Evolutionary conservation across 2,113 vertebrate genomes (phyloP).

Genomic region (Puntigrus tetrazona): DNA sequence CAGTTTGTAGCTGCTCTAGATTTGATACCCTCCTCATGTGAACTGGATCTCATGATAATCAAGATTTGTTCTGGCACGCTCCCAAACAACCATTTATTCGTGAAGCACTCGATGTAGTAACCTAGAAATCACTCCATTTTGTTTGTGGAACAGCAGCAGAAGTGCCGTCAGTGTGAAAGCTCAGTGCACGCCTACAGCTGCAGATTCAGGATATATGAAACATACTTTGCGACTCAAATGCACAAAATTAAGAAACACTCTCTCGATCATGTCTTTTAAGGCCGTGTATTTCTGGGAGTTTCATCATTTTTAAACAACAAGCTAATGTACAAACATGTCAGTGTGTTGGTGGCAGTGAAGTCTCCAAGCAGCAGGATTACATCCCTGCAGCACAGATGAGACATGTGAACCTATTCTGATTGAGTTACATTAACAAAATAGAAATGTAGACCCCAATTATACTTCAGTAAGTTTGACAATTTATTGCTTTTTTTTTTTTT

Average conservation of each 20-base stretch:
- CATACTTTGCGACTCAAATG: not conserved
- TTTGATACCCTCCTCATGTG: not conserved
- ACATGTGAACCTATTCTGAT: constrained; percentile 2
- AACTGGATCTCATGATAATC: not conserved
- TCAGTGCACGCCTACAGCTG: not conserved
- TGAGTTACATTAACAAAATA: not conserved
- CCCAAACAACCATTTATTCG: not conserved
- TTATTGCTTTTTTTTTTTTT: constrained; percentile 32
- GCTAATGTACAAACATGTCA: constrained; percentile 21
- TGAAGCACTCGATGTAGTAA: not conserved
- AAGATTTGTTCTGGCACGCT: not conserved
- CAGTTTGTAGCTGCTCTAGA: not conserved
- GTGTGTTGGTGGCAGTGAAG: constrained; percentile 21
- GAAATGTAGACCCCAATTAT: constrained; percentile 8
- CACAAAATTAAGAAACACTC: not conserved
- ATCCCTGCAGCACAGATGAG: not conserved
- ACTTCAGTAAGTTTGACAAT: not conserved
- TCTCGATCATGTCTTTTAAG: constrained; percentile 5
- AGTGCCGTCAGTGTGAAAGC: not conserved
- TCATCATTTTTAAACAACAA: constrained; percentile 38
- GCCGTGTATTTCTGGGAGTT: constrained; percentile 10
- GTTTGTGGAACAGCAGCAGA: not conserved
- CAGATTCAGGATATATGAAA: constrained; percentile 13
- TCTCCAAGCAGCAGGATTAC: constrained; percentile 20
- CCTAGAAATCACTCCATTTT: not conserved